Evolutionary conservation across 1,140 invertebrate genomes (phyloP), one percentile per base, ranked within the genome.

Genomic region (Notospermus geniculatus): DNA sequence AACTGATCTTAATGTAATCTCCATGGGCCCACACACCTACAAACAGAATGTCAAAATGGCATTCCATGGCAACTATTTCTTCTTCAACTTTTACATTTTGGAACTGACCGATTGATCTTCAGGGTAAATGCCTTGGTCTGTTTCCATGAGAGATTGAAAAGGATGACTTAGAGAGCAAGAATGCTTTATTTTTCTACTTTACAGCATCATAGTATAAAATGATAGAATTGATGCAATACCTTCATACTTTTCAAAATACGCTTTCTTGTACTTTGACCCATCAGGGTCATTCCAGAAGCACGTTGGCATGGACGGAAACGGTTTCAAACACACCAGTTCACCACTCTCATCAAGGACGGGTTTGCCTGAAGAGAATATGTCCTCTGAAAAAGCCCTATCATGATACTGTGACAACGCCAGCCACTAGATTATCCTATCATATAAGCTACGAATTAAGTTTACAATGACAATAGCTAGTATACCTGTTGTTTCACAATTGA

Each of bases 261-360:
- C 85, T 54, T 84, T 83, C 60, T 77, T 77, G 69, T 87, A 88
- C 57, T 83, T 80, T 22, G 64, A 54, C 19, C 81, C 78, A 57
- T 85, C 77, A 15, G 72, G 52, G 72, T 88, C 86, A 72, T 86
- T 85, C 77, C 85, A 84, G 71, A 87, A 87, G 61, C 80, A 75
- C 1, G 82, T 80, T 29, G 86, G 86, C 84, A 87, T 86, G 27
- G 82, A 84, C 0, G 86, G 87, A 68, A 87, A 87, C 5, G 86
- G 85, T 54, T 79, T 83, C 1, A 80, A 75, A 71, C 85, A 86
- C 5, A 87, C 84, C 13, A 87, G 69, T 69, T 87, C 86, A 29
- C 85, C 86, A 65, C 81, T 77, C 63, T 80, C 75, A 62, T 83
- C 82, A 54, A 72, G 71, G 1, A 86, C 83, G 43, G 72, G 62